Evolutionary conservation across 1,140 invertebrate species (phyloP), one percentile per base, ranked within the genome.

Genomic region (Drosophila prosaltans): DNA sequence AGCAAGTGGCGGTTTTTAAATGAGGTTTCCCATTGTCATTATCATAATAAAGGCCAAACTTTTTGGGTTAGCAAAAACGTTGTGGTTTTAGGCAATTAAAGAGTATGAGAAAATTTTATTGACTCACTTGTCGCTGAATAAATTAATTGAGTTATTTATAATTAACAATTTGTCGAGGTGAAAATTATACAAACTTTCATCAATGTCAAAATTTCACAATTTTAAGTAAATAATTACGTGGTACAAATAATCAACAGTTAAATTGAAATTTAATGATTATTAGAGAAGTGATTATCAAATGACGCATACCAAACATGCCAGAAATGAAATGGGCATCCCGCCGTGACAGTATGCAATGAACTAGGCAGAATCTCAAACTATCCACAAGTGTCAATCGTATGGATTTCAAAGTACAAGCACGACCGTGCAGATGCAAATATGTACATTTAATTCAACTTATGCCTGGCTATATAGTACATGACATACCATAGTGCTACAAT

Each of bases 391-490:
- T 41, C 60, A 62, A 62, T 45, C 32, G 40, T 30, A 11, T 62
- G 32, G 45, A 51, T 24, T 54, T 66, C 10, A 21, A 41, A 6
- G 26, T 28, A 58, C 21, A 40, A 59, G 36, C 55, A 65, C 43
- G 36, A 39, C 51, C 28, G 39, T 36, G 26, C 61, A 39, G 16
- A 69, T 69, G 43, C 69, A 57, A 64, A 55, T 67, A 73, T 73
- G 74, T 63, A 80, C 76, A 77, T 80, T 73, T 30, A 69, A 80
- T 69, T 73, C 41, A 73, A 69, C 36, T 65, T 57, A 51, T 32
- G 59, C 45, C 36, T 16, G 63, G 36, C 58, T n/a, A 45, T n/a
- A 45, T 36, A 36, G 6, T 28, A 66, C 69, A 43, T 54, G 40
- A 51, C 21, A 61, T 54, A 30, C 40, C 41, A 10, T 10, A 51